phyloP scores from a whole-genome alignment of 2,888 invertebrate species.

The Ophonus ardosiacus region DNA sequence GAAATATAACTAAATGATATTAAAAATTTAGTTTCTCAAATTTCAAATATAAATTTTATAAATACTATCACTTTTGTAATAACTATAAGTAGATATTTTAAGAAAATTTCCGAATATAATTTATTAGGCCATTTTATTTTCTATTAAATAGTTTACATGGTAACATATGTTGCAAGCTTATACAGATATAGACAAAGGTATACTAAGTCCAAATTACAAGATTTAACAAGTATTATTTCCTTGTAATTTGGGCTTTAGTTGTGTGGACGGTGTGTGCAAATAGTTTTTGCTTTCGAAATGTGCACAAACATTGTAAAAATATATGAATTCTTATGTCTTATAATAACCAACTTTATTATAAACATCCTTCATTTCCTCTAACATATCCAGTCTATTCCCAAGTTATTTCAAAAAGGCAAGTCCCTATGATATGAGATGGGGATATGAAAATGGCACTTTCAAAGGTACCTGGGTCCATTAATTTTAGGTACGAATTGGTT shows the following conservation, averaged over 20 bases:
- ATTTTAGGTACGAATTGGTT: constrained; percentile 56
- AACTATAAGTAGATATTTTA: constrained; percentile 45
- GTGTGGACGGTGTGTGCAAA: constrained; percentile 60
- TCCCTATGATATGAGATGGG: constrained; percentile 64
- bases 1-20: constrained; percentile 35
- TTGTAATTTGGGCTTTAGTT: constrained; percentile 47
- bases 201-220: constrained; percentile 43
- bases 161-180: constrained; percentile 61
- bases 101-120: constrained; percentile 41
- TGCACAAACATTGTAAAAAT: constrained; percentile 63
- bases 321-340: constrained; percentile 57
- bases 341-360: constrained; percentile 28
- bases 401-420: constrained; percentile 60
- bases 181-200: constrained; percentile 61
- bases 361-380: constrained; percentile 52
- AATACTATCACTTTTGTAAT: constrained; percentile 48
- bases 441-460: constrained; percentile 63
- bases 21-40: constrained; percentile 17
- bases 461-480: constrained; percentile 60
- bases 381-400: constrained; percentile 53
- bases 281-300: constrained; percentile 56
- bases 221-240: constrained; percentile 36
- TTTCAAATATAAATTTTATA: constrained; percentile 48
- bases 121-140: constrained; percentile 61
- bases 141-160: constrained; percentile 55